Evolutionary conservation across 2,113 vertebrate genomes (phyloP).

Genomic region (Callipepla squamata): DNA sequence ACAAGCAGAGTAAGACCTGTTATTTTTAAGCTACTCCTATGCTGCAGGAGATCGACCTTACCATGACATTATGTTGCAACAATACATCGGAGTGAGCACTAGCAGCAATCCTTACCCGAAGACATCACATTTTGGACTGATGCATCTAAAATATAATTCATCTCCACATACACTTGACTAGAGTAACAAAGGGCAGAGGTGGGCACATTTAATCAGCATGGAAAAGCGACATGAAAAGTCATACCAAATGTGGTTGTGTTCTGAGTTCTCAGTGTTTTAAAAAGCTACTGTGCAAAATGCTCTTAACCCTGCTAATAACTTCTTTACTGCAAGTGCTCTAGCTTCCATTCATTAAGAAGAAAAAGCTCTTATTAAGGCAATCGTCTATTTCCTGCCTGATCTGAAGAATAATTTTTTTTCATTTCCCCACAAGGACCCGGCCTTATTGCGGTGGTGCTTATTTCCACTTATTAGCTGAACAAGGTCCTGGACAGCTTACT

Average conservation of each 20-base stretch:
- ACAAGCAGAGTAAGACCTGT: not conserved
- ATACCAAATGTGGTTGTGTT: not conserved
- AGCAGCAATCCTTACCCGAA: not conserved
- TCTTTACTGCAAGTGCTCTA: not conserved
- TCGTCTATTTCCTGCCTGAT: not conserved
- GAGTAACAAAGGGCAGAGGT: not conserved
- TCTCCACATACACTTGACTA: not conserved
- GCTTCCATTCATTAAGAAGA: conserved; percentile 6
- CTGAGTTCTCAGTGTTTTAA: not conserved
- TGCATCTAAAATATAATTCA: not conserved
- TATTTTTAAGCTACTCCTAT: not conserved
- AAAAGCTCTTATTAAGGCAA: not conserved
- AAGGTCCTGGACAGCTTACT: not conserved
- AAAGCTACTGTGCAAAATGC: not conserved
- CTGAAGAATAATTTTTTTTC: not conserved
- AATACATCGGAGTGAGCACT: not conserved
- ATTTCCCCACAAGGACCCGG: not conserved
- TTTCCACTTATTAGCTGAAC: not conserved
- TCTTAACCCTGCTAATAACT: not conserved
- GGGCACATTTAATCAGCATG: not conserved
- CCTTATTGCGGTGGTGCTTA: not conserved
- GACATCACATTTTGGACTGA: not conserved
- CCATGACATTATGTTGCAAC: not conserved
- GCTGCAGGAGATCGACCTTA: not conserved
- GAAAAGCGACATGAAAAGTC: not conserved